Conservation (phyloP, 2,113 vertebrate species). For the Zosterops hypoxanthus region DNA sequence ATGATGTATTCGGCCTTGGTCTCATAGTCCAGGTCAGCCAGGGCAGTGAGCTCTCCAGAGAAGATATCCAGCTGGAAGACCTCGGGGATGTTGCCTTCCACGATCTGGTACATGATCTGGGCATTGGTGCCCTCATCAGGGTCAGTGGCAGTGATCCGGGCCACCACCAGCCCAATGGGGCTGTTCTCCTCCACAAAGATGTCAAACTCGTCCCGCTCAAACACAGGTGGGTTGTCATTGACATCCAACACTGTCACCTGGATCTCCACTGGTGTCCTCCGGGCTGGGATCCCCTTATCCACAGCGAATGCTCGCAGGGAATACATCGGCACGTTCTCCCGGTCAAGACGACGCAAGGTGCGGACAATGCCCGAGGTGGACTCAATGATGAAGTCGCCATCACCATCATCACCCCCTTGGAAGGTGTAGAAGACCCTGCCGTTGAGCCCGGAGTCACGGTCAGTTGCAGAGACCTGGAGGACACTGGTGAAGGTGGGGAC, state of each 20-base stretch:
- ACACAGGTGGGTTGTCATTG: constrained; percentile 94
- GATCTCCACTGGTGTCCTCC: constrained; percentile 84
- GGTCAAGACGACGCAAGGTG: constrained; percentile 87
- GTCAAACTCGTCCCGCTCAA: constrained; percentile 92
- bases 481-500: constrained; percentile 91
- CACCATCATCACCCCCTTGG: constrained; percentile 90
- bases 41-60: constrained; percentile 89
- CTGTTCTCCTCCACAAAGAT: constrained; percentile 95
- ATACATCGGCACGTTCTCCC: constrained; percentile 90
- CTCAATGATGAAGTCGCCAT: constrained; percentile 94
- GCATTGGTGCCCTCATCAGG: constrained; percentile 95
- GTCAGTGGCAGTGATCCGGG: constrained; percentile 89
- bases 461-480: constrained; percentile 91
- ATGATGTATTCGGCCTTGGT: constrained; percentile 86
- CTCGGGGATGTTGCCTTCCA: constrained; percentile 96
- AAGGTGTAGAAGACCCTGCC: constrained; percentile 95
- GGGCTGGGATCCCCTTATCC: constrained; percentile 89
- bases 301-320: constrained; percentile 84
- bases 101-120: constrained; percentile 98
- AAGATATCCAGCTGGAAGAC: constrained; percentile 97
- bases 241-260: constrained; percentile 89
- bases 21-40: constrained; percentile 94
- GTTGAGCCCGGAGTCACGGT: constrained; percentile 91
- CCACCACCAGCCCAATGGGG: constrained; percentile 91
- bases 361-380: constrained; percentile 94